Base-by-base conservation (phyloP, 92 coral and sea anemone genomes). In the Parazoanthus swiftii region DNA sequence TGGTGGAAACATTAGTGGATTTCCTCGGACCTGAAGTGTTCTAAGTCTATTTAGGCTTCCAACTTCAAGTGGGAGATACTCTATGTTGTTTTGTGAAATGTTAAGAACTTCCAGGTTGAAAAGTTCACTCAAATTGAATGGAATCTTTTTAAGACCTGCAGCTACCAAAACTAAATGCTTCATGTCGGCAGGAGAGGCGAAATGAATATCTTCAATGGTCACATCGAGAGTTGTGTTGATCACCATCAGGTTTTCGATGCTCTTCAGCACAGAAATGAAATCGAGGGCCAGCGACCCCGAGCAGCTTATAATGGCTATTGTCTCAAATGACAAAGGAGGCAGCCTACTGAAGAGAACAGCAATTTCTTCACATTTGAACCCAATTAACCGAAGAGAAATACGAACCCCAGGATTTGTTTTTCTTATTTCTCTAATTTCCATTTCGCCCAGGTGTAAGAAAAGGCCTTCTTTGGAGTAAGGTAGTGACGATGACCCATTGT, bases 291-390 rank as follows among this genome's bases (percentile, higher is more conserved):
- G 70, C 3, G 36, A 44, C 43, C 90, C 90, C 71, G 35, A 8
- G 74, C 90, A 88, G 35, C 66, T 48, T 3, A 81, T 26, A 80
- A 88, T 80, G 65, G 82, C 85, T 50, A 88, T n/a, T 29, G 79
- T 80, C 65, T 59, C 58, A 71, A 81, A 35, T 13, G 72, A 23
- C 67, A 76, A 56, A 4, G 39, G 75, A 21, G 73, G 70, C 42
- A n/a, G 43, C n/a, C 33, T 4, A 9, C 33, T 11, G 18, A 86
- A 29, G 21, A 76, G 23, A 33, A 39, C 46, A 35, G 20, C 37
- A 38, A 86, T 75, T 26, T 74, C 77, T 74, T 74, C 77, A 21
- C 77, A 16, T 74, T 36, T 36, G 77, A 21, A 74, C 44, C 44
- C 44, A 36, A 35, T 74, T 8, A 74, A 46, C 36, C 77, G 77